Evolutionary conservation across 2,113 vertebrate species (phyloP).

Genomic region (Sphaerodactylus townsendi): DNA sequence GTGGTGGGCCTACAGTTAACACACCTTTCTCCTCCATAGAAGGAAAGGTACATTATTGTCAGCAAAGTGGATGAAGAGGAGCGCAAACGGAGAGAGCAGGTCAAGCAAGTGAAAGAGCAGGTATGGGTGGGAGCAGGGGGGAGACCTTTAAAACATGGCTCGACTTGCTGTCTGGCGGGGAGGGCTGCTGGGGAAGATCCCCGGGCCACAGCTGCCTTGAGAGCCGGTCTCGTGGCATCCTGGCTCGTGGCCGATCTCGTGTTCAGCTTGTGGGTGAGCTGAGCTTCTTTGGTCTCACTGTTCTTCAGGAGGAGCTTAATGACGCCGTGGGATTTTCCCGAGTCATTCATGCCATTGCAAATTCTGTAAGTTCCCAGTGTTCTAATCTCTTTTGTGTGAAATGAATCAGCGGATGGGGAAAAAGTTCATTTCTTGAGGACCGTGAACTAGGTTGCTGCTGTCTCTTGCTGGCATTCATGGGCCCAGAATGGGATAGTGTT

Average conservation of each 20-base stretch:
- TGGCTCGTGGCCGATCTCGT: neutral
- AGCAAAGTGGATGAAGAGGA: constrained; percentile 96
- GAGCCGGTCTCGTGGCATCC: accelerated
- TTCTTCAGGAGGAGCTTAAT: constrained; percentile 88
- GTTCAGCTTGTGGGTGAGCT: neutral
- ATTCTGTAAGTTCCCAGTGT: constrained; percentile 84
- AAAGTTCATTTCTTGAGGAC: too few relatives aligned
- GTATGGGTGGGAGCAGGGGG: constrained; percentile 56
- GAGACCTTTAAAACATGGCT: neutral
- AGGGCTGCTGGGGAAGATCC: neutral
- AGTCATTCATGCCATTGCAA: constrained; percentile 92
- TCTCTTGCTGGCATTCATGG: too few relatives aligned
- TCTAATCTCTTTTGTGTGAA: neutral
- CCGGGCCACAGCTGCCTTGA: neutral
- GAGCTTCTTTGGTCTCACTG: constrained; percentile 10
- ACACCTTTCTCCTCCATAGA: constrained; percentile 71
- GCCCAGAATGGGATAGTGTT: too few relatives aligned
- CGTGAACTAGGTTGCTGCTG: too few relatives aligned
- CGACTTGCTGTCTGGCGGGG: neutral
- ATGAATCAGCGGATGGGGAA: too few relatives aligned
- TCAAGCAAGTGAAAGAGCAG: constrained; percentile 92
- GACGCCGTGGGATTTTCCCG: constrained; percentile 97
- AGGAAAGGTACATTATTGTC: constrained; percentile 92
- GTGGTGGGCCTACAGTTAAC: neutral
- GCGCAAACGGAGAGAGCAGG: constrained; percentile 86